Evolutionary conservation across 2,797 vertebrate species (phyloP), one percentile per base, ranked within the genome.

Genomic region (Hephaestus fuliginosus): DNA sequence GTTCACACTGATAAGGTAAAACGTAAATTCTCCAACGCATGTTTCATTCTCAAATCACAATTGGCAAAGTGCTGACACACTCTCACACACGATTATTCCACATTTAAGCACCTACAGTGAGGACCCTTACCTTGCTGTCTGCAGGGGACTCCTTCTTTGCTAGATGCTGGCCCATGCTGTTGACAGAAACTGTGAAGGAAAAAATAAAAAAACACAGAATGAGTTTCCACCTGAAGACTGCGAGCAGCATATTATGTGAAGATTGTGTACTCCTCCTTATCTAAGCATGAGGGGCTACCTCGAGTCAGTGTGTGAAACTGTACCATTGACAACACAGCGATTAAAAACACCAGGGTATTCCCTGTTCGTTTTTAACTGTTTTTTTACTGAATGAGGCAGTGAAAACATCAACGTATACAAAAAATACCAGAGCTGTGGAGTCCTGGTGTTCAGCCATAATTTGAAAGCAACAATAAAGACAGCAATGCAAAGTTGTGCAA

Each of bases 161-260:
- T 84, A 95, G 90, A 91, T 93, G 90, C 85, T 95, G 94, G 82
- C 94, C 94, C 95, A 95, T 95, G 87, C 92, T 95, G 89, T 70
- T 86, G 78, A 92, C 86, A 84, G 90, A 94, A 77, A 85, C 94
- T 95, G 93, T 0, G 30, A 33, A 3, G 30, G 5, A 33, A 33
- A 75, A 87, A 74, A 80, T n/a, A 80, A 22, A 80, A 22, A 74
- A 76, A 83, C 53, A 92, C 56, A 90, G 39, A 61, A 25, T 4
- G 14, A 57, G 48, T 76, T 74, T 25, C 67, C 13, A 66, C 68
- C 68, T 72, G 70, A 15, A 44, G 60, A 83, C 67, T 46, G 48
- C 39, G 70, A 80, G 82, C 48, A 68, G 62, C 22, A 79, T 4
- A 66, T 48, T 65, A 79, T 74, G 57, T 63, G 43, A 78, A 20